Conservation (phyloP, 2,888 invertebrate species). For the Hymenopus coronatus region DNA sequence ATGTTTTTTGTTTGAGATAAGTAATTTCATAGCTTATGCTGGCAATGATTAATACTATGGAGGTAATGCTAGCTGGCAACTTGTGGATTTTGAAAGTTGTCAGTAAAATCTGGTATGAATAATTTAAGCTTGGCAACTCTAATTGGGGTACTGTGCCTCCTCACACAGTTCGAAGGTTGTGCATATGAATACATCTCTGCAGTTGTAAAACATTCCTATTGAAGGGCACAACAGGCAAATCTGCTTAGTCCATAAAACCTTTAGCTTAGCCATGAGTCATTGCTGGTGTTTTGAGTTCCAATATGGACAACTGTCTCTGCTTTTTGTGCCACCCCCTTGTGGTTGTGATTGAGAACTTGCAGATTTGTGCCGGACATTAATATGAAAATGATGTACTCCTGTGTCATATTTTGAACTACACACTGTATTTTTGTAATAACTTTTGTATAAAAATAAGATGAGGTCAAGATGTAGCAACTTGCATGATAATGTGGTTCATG, state of each 20-base stretch:
- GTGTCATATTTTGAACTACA: neutral
- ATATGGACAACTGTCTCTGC: neutral
- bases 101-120: no score
- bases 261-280: neutral
- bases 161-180: neutral
- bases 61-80: no score
- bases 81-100: no score
- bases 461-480: neutral
- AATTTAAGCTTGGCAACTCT: neutral
- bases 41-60: no score
- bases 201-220: neutral
- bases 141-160: neutral
- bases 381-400: neutral
- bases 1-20: no score
- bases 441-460: neutral
- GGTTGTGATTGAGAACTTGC: neutral
- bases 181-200: neutral
- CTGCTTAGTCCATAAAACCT: neutral
- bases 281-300: neutral
- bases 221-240: neutral
- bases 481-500: neutral
- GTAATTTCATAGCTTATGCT: no score
- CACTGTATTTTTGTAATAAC: constrained; percentile 1
- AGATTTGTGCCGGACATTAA: neutral
- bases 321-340: neutral